Conservation (phyloP, 2,797 vertebrate species). For the Trichosurus vulpecula region DNA sequence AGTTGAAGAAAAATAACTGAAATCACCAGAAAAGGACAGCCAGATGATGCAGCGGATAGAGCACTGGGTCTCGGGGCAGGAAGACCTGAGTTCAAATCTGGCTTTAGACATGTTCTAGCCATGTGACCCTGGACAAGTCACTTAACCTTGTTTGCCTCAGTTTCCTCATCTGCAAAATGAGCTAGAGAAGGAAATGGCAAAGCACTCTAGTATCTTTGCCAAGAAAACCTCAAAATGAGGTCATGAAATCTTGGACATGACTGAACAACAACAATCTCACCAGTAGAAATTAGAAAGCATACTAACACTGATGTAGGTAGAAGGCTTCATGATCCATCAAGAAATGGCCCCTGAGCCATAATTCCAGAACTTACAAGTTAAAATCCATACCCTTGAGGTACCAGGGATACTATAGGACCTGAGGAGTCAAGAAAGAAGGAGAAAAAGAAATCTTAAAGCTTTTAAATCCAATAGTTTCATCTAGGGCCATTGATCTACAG, state of each 20-base stretch:
- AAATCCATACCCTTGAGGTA: background rate
- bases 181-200: background rate
- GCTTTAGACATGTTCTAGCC: background rate
- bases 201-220: background rate
- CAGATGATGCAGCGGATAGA: background rate
- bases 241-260: background rate
- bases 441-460: background rate
- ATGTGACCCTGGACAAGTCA: background rate
- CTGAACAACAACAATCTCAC: background rate
- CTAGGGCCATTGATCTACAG: background rate
- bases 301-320: background rate
- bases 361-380: background rate
- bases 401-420: background rate
- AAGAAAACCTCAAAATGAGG: background rate
- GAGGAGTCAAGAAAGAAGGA: background rate
- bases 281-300: background rate
- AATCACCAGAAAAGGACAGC: background rate
- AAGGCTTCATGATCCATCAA: background rate
- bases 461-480: background rate
- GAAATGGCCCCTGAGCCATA: background rate
- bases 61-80: no score
- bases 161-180: background rate
- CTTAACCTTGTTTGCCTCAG: background rate
- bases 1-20: background rate
- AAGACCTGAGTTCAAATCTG: background rate